Evolutionary conservation across 2,888 invertebrate species (phyloP).

Genomic region (Idaea straminata): DNA sequence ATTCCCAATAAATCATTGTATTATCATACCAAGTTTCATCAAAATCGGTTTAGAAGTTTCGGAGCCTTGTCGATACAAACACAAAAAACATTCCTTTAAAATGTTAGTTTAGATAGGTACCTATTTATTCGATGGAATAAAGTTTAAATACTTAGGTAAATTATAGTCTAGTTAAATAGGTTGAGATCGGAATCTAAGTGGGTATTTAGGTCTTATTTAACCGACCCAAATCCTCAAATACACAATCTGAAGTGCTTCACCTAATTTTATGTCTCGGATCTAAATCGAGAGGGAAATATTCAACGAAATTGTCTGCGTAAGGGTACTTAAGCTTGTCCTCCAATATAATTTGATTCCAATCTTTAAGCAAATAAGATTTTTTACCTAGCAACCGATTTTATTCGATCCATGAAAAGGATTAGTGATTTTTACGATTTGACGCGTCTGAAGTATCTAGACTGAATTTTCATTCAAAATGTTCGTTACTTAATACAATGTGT

Average conservation of each 20-base stretch:
- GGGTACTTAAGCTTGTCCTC: background rate
- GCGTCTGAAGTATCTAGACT: no score
- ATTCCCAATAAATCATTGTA: no score
- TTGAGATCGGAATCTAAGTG: background rate
- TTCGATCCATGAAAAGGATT: background rate
- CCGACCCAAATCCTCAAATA: background rate
- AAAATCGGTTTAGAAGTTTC: no score
- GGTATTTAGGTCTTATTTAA: constrained; percentile 2
- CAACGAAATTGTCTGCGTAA: background rate
- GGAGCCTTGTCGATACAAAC: no score
- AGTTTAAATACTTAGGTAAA: background rate
- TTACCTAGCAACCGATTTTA: background rate
- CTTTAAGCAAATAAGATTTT: background rate
- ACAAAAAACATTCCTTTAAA: no score
- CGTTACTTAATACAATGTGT: no score
- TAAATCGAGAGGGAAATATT: background rate
- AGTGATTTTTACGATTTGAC: no score
- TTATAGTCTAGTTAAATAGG: background rate
- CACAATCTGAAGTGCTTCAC: background rate
- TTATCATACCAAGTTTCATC: no score
- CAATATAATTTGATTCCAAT: background rate
- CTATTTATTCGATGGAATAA: background rate
- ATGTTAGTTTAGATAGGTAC: no score
- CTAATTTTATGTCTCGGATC: background rate
- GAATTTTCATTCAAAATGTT: no score